Evolutionary conservation across 35 echinoderm and acorn worm genomes (phyloP).

Genomic region (Lytechinus pictus): DNA sequence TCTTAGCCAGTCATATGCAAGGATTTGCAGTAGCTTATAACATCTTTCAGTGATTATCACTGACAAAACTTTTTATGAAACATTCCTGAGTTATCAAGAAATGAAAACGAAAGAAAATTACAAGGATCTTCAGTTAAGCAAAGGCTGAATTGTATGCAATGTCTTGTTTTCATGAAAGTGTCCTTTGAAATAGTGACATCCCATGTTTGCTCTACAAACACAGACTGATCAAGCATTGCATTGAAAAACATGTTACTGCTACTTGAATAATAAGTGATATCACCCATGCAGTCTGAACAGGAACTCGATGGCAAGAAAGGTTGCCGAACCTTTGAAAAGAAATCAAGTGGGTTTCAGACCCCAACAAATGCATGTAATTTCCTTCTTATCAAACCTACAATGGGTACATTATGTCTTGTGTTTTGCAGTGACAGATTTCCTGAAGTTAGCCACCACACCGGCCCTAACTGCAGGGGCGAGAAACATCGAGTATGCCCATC

Average conservation of each 20-base stretch:
- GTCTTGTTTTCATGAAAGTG: background rate
- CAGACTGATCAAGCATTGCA: background rate
- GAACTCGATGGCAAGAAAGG: background rate
- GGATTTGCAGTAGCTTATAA: too few species aligned
- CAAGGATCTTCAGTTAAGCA: too few species aligned
- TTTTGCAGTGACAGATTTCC: conserved; percentile 80
- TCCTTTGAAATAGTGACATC: background rate
- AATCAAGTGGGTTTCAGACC: background rate
- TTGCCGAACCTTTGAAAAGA: background rate
- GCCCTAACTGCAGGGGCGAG: conserved; percentile 82
- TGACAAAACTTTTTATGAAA: too few species aligned
- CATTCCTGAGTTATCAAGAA: too few species aligned
- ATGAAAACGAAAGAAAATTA: too few species aligned
- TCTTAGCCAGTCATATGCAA: too few species aligned
- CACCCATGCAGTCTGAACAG: background rate
- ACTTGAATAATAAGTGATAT: background rate
- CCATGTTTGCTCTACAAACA: background rate
- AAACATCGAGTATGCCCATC: conserved; percentile 90
- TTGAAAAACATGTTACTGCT: background rate
- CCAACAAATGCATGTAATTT: background rate
- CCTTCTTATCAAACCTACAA: background rate
- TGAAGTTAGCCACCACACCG: conserved; percentile 82
- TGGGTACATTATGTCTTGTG: background rate
- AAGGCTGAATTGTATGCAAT: too few species aligned
- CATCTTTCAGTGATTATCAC: too few species aligned